Evolutionary conservation across 2,888 invertebrate genomes (phyloP).

Genomic region (Holacanthella duospinosa): DNA sequence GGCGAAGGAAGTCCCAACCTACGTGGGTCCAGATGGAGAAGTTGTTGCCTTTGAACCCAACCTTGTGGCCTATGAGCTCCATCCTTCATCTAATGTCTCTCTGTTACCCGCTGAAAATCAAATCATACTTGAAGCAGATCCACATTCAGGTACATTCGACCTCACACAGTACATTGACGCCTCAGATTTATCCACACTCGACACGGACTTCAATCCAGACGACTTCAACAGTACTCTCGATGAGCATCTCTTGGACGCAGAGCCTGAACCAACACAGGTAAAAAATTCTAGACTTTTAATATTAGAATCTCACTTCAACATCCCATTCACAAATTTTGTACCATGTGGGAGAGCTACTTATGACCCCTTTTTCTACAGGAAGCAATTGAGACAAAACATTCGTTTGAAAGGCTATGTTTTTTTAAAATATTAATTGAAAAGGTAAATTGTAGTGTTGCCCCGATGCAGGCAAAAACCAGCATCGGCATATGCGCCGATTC

Average conservation of each 20-base stretch:
- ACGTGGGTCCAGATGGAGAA: not conserved
- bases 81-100: not conserved
- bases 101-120: not conserved
- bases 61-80: not conserved
- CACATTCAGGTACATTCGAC: not conserved
- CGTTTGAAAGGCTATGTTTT: no score
- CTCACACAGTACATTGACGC: not conserved
- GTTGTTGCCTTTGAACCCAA: not conserved
- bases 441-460: no score
- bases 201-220: slow-evolving; percentile 32
- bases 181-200: slow-evolving; percentile 2
- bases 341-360: no score
- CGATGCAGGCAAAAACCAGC: no score
- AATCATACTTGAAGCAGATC: not conserved
- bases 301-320: no score
- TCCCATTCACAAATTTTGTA: no score
- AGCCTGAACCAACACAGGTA: no score
- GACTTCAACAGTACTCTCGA: slow-evolving; percentile 27
- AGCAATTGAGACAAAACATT: no score
- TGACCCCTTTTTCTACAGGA: no score
- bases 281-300: no score
- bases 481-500: no score
- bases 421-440: no score
- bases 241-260: slow-evolving; percentile 20
- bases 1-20: not conserved